Conservation (phyloP, 2,888 invertebrate genomes). For the Incurvaria masculella region DNA sequence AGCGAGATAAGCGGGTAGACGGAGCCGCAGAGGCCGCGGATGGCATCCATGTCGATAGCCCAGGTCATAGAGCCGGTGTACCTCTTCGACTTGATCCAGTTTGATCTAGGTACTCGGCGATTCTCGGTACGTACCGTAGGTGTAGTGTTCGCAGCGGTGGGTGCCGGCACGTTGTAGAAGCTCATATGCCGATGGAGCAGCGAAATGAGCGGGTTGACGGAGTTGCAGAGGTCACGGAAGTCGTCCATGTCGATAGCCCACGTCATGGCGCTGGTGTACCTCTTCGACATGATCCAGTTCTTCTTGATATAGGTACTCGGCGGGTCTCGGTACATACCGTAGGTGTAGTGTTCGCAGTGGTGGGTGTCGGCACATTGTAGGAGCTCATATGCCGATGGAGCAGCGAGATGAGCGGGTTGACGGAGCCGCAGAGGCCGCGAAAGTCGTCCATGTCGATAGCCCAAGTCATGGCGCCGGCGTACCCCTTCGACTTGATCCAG, state of each 20-base stretch:
- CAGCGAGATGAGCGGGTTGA: slow-evolving; percentile 71
- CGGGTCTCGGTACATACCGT: slow-evolving; percentile 62
- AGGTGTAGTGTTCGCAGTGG: slow-evolving; percentile 59
- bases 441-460: slow-evolving; percentile 93
- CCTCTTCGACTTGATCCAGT: slow-evolving; percentile 79
- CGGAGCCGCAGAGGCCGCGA: slow-evolving; percentile 73
- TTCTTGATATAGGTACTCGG: slow-evolving; percentile 83
- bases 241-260: slow-evolving; percentile 95
- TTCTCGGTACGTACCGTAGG: slow-evolving; percentile 56
- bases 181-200: slow-evolving; percentile 72
- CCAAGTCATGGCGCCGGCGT: slow-evolving; percentile 90
- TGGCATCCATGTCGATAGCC: slow-evolving; percentile 93
- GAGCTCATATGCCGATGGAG: slow-evolving; percentile 69
- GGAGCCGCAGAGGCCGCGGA: slow-evolving; percentile 76
- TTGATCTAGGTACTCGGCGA: slow-evolving; percentile 73
- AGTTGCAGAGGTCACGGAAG: slow-evolving; percentile 79
- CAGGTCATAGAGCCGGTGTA: slow-evolving; percentile 89
- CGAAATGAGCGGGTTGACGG: slow-evolving; percentile 70
- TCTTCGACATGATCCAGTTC: slow-evolving; percentile 81
- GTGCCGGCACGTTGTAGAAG: slow-evolving; percentile 64
- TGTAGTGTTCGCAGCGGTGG: slow-evolving; percentile 59
- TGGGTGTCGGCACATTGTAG: slow-evolving; percentile 66
- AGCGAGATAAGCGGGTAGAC: slow-evolving; percentile 73
- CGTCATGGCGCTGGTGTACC: slow-evolving; percentile 85
- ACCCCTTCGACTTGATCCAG: slow-evolving; percentile 78